Evolutionary conservation across 2,797 vertebrate genomes (phyloP).

Genomic region (Phrynocephalus guinanensis): DNA sequence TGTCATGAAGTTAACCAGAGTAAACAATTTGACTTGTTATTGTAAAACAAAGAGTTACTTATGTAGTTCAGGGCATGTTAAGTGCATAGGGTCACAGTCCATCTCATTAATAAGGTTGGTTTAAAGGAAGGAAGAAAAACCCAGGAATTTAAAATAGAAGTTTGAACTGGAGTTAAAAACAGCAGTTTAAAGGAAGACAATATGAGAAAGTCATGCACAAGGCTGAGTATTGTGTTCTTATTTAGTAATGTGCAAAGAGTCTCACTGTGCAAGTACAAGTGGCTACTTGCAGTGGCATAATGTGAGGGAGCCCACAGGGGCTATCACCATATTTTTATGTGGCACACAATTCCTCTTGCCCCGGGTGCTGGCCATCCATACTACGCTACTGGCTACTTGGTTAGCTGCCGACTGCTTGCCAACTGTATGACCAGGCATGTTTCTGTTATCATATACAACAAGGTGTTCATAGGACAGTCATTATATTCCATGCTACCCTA

Average conservation of each 20-base stretch:
- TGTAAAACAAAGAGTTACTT: conserved; percentile 29
- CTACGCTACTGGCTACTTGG: too few relatives aligned
- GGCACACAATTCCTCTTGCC: too few relatives aligned
- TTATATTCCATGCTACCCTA: not conserved
- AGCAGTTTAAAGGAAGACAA: conserved; percentile 62
- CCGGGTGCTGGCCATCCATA: too few relatives aligned
- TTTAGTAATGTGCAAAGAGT: too few relatives aligned
- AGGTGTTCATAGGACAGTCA: not conserved
- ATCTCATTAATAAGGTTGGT: conserved; percentile 49
- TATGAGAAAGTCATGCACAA: conserved; percentile 51
- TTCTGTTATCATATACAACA: too few relatives aligned
- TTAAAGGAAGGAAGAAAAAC: conserved; percentile 57
- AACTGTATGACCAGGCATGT: too few relatives aligned
- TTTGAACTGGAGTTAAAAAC: conserved; percentile 50
- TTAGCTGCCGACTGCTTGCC: too few relatives aligned
- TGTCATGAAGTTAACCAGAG: conserved; percentile 7
- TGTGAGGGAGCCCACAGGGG: too few relatives aligned
- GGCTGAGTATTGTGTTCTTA: conserved; percentile 29
- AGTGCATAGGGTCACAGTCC: not conserved
- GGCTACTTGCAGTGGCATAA: too few relatives aligned
- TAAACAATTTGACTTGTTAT: conserved; percentile 49
- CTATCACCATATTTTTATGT: too few relatives aligned
- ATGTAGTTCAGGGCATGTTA: conserved; percentile 28
- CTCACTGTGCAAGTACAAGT: too few relatives aligned
- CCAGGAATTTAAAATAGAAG: too few relatives aligned